Percentiles rank a stretch among this genome's conserved stretches.
phyloP scores from a whole-genome alignment of 1,140 invertebrate species.

The Trichonephila clavata region DNA sequence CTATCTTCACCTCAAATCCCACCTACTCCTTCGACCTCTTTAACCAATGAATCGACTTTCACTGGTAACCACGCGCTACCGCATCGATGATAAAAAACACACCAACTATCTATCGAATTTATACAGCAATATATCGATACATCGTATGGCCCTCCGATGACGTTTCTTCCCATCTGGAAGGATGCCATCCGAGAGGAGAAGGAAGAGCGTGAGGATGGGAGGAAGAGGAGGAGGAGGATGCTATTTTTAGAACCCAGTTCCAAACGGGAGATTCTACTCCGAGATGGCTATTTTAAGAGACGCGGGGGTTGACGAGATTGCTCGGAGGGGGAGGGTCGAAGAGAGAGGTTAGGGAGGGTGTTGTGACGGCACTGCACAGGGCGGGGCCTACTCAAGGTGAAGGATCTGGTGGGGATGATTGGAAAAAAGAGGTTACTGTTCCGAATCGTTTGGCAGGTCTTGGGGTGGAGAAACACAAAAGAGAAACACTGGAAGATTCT shows the following conservation, averaged over 20 bases:
- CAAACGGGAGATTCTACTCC: constrained; percentile 51
- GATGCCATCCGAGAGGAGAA: background rate
- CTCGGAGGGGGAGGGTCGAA: background rate
- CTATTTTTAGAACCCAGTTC: constrained; percentile 51
- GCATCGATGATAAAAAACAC: background rate
- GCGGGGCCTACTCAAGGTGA: constrained; percentile 31
- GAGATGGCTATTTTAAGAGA: constrained; percentile 26
- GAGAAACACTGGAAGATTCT: background rate
- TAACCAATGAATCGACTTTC: background rate
- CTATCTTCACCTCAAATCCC: background rate
- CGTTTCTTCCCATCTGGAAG: background rate
- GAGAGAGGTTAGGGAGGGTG: background rate
- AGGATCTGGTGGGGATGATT: background rate
- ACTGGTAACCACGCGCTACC: background rate
- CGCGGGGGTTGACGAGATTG: background rate
- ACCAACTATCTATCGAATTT: background rate
- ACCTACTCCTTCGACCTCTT: background rate
- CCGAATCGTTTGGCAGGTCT: background rate
- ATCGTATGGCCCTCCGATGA: constrained; percentile 2
- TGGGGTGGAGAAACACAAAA: background rate
- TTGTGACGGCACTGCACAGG: background rate
- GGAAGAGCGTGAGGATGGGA: background rate
- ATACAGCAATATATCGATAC: background rate
- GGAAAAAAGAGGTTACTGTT: constrained; percentile 24
- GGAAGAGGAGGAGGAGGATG: background rate